A percentile compares a stretch with the other conserved stretches of the same genome.
phyloP scores from a whole-genome alignment of 2,797 vertebrate genomes.

The Linurgus olivaceus region DNA sequence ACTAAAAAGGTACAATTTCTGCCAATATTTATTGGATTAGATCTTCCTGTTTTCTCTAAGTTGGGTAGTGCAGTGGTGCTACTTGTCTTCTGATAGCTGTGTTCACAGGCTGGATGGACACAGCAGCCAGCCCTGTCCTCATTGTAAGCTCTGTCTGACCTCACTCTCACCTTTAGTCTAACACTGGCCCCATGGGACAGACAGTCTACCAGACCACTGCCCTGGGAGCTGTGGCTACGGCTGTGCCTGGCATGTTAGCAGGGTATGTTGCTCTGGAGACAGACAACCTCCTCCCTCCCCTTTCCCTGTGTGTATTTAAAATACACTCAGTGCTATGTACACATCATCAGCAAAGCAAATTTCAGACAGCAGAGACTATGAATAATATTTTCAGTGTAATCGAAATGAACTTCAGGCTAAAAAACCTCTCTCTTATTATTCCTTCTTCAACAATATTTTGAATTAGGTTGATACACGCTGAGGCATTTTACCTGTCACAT shows the following conservation, averaged over 20 bases:
- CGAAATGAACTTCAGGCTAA: neutral
- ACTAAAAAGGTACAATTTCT: neutral
- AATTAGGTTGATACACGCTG: neutral
- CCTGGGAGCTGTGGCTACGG: fast-evolving
- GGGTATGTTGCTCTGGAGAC: neutral
- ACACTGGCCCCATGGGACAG: neutral
- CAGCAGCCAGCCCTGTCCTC: neutral
- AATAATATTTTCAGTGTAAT: neutral
- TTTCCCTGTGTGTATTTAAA: neutral
- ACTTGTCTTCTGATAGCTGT: neutral
- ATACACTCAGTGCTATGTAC: neutral
- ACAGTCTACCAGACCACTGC: neutral
- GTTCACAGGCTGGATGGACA: neutral
- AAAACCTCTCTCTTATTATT: neutral
- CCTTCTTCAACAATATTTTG: neutral
- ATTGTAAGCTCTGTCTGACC: neutral
- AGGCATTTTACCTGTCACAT: neutral
- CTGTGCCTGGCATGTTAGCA: fast-evolving
- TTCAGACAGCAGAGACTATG: neutral
- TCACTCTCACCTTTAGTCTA: neutral
- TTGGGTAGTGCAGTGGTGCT: neutral
- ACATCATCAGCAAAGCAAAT: neutral
- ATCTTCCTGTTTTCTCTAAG: neutral
- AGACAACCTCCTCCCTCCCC: neutral
- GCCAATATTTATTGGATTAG: constrained; percentile 47